phyloP scores from a whole-genome alignment of 2,888 invertebrate species.

The Mimachlamys varia region DNA sequence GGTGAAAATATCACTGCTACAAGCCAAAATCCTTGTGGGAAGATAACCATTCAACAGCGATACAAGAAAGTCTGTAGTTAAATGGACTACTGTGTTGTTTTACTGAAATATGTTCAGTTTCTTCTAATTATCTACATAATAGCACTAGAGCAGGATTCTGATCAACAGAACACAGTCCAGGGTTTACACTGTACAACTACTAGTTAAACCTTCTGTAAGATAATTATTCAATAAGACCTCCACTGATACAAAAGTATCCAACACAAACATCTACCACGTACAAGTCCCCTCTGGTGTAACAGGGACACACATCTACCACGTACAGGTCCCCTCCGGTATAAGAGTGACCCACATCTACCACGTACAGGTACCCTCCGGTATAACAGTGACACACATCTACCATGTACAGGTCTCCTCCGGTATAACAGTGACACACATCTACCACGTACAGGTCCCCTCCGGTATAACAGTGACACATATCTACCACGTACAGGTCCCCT shows the following conservation, averaged over 20 bases:
- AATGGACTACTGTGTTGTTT: too few relatives aligned
- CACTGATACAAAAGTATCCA: too few relatives aligned
- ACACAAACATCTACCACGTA: background rate
- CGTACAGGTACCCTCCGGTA: background rate
- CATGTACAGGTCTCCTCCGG: background rate
- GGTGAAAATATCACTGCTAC: background rate
- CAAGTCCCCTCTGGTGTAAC: background rate
- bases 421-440: background rate
- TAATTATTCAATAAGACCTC: background rate
- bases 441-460: background rate
- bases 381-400: background rate
- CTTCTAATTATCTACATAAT: background rate
- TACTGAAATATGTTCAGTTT: too few relatives aligned
- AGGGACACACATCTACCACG: background rate
- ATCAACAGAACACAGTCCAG: background rate
- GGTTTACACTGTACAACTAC: background rate
- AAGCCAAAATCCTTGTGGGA: too few relatives aligned
- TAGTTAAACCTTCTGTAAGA: background rate
- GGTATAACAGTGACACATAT: background rate
- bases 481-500: background rate
- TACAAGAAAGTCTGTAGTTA: too few relatives aligned
- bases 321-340: background rate
- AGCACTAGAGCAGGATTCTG: constrained; percentile 5
- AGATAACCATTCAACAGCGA: too few relatives aligned
- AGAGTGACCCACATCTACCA: background rate